Conservation (phyloP, 2,888 invertebrate genomes). For the Leptura quadrifasciata region DNA sequence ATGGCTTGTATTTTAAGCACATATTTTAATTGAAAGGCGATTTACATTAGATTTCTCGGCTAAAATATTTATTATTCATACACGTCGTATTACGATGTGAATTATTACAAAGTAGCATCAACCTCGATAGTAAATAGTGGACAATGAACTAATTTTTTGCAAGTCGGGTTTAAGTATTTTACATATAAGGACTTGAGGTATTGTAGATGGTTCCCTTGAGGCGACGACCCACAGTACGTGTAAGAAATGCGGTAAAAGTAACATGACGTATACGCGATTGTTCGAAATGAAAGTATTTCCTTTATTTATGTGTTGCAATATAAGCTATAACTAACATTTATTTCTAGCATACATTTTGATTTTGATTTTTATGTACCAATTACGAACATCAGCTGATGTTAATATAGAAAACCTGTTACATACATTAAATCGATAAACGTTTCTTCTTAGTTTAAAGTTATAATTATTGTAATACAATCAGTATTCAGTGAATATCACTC, state of each 20-base stretch:
- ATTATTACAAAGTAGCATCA: not conserved
- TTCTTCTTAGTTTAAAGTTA: constrained; percentile 30
- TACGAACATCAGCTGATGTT: constrained; percentile 30
- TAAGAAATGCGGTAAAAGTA: constrained; percentile 61
- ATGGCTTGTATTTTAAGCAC: no score
- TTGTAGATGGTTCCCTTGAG: constrained; percentile 45
- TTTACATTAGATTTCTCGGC: no score
- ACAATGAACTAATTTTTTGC: constrained; percentile 43
- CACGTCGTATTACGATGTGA: not conserved
- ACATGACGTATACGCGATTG: constrained; percentile 56
- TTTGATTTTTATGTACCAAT: constrained; percentile 37
- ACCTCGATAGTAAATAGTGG: not conserved
- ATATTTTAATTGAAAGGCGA: no score
- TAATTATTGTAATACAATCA: not conserved
- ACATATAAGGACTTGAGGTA: constrained; percentile 51
- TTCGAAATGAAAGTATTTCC: constrained; percentile 63
- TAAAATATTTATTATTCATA: no score
- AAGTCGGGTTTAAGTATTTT: constrained; percentile 45
- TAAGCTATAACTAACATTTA: constrained; percentile 44
- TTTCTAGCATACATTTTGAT: constrained; percentile 36
- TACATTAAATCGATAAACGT: constrained; percentile 32
- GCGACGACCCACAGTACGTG: constrained; percentile 56
- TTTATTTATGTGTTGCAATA: constrained; percentile 53
- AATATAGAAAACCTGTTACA: constrained; percentile 40
- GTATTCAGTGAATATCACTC: not conserved